A percentile compares a stretch with the other conserved stretches of the same genome.
phyloP scores from a whole-genome alignment of 2,888 invertebrate species.

The Therioaphis trifolii region DNA sequence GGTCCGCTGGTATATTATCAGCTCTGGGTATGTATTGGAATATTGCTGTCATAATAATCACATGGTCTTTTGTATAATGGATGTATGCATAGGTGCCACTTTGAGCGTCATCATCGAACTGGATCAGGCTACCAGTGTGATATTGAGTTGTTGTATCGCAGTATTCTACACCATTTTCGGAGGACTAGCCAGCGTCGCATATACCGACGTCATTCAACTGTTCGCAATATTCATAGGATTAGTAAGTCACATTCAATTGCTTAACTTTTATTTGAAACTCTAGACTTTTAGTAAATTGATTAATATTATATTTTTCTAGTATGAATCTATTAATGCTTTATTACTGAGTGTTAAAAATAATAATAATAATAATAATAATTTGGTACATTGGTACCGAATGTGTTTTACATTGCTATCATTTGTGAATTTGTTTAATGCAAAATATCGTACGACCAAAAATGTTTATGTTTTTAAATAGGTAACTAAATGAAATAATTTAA shows the following conservation, averaged over 20 bases:
- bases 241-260: conserved; percentile 70
- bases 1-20: conserved; percentile 97
- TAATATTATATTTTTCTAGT: no score
- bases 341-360: no score
- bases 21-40: conserved; percentile 79
- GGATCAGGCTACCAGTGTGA: conserved; percentile 91
- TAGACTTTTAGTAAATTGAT: no score
- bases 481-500: no score
- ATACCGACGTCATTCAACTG: conserved; percentile 97
- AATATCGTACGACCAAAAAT: no score
- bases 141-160: conserved; percentile 95
- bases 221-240: conserved; percentile 98
- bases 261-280: no score
- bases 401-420: no score
- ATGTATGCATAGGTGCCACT: conserved; percentile 83
- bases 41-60: neutral
- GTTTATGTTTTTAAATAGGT: no score
- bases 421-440: no score
- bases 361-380: no score
- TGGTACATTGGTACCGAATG: no score
- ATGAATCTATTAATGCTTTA: no score
- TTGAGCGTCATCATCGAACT: conserved; percentile 96
- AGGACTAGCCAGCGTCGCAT: conserved; percentile 97
- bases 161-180: conserved; percentile 98
- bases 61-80: neutral